Evolutionary conservation across 2,888 invertebrate species (phyloP).

Genomic region (Scaptomyza flava): DNA sequence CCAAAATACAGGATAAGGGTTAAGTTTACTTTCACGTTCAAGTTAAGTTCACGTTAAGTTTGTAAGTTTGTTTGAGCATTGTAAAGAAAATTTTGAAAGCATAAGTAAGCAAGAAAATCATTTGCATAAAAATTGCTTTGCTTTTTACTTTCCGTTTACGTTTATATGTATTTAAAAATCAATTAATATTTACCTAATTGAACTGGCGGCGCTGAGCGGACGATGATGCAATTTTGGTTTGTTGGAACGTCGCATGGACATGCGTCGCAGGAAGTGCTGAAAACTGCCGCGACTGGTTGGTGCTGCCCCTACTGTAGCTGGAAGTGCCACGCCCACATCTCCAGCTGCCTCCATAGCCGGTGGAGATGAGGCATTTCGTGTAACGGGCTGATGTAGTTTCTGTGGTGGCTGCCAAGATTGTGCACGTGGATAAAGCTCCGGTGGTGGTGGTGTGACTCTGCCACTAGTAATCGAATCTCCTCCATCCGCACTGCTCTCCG

Average conservation of each 20-base stretch:
- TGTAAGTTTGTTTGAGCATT: too few species aligned
- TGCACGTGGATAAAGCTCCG: conserved; percentile 56
- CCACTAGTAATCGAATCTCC: conserved; percentile 29
- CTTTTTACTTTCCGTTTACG: too few species aligned
- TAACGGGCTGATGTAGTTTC: conserved; percentile 81
- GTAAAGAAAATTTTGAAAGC: too few species aligned
- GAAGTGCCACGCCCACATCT: conserved; percentile 5
- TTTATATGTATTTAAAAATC: not conserved
- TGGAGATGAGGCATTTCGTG: conserved; percentile 85
- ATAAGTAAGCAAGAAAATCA: too few species aligned
- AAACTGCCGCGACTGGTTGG: conserved; percentile 75
- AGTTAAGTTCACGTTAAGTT: too few species aligned
- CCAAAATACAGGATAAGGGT: too few species aligned
- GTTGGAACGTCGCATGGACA: conserved; percentile 83
- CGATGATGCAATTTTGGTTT: conserved; percentile 75
- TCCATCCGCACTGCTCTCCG: conserved; percentile 67
- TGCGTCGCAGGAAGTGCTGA: conserved; percentile 83
- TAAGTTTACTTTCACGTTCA: too few species aligned
- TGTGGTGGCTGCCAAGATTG: conserved; percentile 82
- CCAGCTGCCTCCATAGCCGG: conserved; percentile 72
- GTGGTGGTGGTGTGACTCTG: conserved; percentile 17
- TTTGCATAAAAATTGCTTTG: too few species aligned
- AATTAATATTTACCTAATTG: conserved; percentile 81
- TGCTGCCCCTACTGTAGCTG: conserved; percentile 4
- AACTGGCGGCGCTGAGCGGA: conserved; percentile 81